Conservation (phyloP, 23 tunicate species). For the Aplidium turbinatum region DNA sequence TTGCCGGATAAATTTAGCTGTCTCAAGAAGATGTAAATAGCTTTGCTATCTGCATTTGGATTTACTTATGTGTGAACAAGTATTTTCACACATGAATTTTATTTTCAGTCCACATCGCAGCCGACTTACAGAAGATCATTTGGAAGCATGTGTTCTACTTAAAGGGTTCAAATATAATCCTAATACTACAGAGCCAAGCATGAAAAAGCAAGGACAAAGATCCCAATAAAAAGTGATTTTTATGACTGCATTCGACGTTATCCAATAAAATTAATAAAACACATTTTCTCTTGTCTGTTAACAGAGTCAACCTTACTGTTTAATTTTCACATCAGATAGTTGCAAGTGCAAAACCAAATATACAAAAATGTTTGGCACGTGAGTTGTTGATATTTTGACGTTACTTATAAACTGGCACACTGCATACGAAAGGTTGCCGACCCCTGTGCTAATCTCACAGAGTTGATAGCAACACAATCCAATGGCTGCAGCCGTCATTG, state of each 20-base stretch:
- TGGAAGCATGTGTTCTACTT: slow-evolving; percentile 51
- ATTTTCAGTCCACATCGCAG: slow-evolving; percentile 54
- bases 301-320: slow-evolving; percentile 21
- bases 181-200: slow-evolving; percentile 40
- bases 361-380: slow-evolving; percentile 47
- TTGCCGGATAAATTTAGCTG: slow-evolving; percentile 58
- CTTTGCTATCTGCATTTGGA: slow-evolving; percentile 69
- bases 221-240: slow-evolving; percentile 38
- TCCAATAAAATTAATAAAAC: slow-evolving; percentile 49
- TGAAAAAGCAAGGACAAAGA: slow-evolving; percentile 60
- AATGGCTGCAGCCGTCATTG: too few species aligned
- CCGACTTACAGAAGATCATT: slow-evolving; percentile 53
- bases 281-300: slow-evolving; percentile 24
- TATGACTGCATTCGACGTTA: slow-evolving; percentile 45
- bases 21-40: slow-evolving; percentile 55
- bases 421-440: slow-evolving; percentile 43
- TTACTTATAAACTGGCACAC: slow-evolving; percentile 38
- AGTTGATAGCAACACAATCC: too few species aligned
- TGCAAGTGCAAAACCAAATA: slow-evolving; percentile 19
- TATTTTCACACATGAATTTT: slow-evolving; percentile 51
- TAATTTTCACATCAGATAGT: slow-evolving; percentile 35
- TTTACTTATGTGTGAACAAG: slow-evolving; percentile 63
- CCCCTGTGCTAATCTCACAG: slow-evolving; percentile 39
- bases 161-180: slow-evolving; percentile 46
- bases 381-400: slow-evolving; percentile 48